phyloP scores from a whole-genome alignment of 2,113 vertebrate genomes.

The Megaceryle maxima region DNA sequence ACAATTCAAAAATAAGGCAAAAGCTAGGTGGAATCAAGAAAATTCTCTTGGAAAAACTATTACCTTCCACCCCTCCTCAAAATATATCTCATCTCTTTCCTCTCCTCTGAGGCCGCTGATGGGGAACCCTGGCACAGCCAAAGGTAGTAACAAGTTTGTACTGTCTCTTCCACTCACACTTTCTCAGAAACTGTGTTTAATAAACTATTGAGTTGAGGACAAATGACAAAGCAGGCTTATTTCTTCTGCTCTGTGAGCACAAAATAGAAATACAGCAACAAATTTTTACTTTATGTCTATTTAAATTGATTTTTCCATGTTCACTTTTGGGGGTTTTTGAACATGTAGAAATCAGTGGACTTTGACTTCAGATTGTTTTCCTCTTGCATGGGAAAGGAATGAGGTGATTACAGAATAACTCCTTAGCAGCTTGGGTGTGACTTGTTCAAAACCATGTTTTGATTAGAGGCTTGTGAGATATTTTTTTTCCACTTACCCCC shows the following conservation, averaged over 20 bases:
- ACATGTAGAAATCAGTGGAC: not conserved
- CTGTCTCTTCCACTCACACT: not conserved
- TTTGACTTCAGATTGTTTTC: conserved; percentile 22
- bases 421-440: conserved; percentile 34
- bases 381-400: conserved; percentile 16
- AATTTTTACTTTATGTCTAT: not conserved
- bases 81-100: not conserved
- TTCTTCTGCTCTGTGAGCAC: not conserved
- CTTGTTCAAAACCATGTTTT: conserved; percentile 8
- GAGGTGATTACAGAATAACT: conserved; percentile 21
- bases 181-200: not conserved
- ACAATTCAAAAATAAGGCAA: not conserved
- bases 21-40: not conserved
- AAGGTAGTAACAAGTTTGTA: not conserved
- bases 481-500: not conserved
- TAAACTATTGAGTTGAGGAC: not conserved
- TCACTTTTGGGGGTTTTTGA: not conserved
- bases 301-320: not conserved
- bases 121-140: not conserved
- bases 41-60: too few species aligned
- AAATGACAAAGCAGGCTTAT: not conserved
- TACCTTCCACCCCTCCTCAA: not conserved
- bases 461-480: not conserved
- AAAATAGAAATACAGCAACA: not conserved
- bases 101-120: not conserved